A percentile compares a stretch with the other conserved stretches of the same genome.
Evolutionary conservation across 2,113 vertebrate genomes (phyloP).

Genomic region (Alouatta palliata): DNA sequence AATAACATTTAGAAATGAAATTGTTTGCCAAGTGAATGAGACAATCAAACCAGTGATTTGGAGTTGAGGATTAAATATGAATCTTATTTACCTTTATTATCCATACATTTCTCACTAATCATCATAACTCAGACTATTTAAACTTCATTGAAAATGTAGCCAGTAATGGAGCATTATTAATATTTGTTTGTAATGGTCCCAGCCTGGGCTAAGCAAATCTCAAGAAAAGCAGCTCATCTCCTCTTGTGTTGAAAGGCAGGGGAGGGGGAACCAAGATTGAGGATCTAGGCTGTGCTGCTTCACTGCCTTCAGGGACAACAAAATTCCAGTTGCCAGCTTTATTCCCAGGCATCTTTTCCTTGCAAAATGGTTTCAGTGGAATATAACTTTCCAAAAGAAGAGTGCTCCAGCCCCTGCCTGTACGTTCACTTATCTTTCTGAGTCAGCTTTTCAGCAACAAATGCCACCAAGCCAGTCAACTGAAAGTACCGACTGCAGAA

Average conservation of each 20-base stretch:
- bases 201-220: conserved; percentile 64
- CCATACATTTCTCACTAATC: conserved; percentile 71
- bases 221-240: neutral
- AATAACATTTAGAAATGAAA: conserved; percentile 73
- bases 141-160: conserved; percentile 65
- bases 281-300: neutral
- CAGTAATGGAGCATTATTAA: conserved; percentile 61
- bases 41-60: conserved; percentile 72
- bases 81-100: conserved; percentile 78
- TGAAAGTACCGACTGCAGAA: conserved; percentile 79
- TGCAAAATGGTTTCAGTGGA: neutral
- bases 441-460: conserved; percentile 84
- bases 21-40: conserved; percentile 78
- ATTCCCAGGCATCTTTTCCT: neutral
- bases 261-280: neutral
- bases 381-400: conserved; percentile 29
- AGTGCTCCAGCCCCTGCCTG: neutral
- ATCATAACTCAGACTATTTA: conserved; percentile 68
- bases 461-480: conserved; percentile 86
- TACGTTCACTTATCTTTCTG: conserved; percentile 47
- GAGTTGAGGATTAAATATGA: conserved; percentile 71
- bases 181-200: conserved; percentile 75
- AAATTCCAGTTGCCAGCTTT: neutral
- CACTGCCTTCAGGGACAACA: neutral
- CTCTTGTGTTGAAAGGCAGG: conserved; percentile 14